Percentiles rank a stretch among this genome's conserved stretches.
These are phyloP conservation scores for Iselma pallidipennis DNA, from an alignment of 2,888 invertebrate species.

Conservation along the genomic window DNA sequence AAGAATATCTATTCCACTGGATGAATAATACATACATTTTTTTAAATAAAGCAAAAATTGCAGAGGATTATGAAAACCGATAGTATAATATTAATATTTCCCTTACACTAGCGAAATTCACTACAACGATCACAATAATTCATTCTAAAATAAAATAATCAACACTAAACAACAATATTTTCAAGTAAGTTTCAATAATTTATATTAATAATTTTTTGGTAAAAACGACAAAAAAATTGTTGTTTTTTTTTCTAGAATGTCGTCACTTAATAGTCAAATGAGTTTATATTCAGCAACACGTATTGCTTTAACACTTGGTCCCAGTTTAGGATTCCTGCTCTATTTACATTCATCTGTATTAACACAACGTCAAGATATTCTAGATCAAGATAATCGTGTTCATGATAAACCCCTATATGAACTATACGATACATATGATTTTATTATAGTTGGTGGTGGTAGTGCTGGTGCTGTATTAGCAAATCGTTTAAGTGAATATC, in stretches of 20 bases:
- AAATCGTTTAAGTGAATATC: slow-evolving; percentile 55
- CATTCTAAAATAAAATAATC: no score
- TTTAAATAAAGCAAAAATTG: no score
- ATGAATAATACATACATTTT: no score
- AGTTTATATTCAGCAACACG: slow-evolving; percentile 64
- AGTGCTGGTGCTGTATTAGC: slow-evolving; percentile 58
- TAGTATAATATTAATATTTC: no score
- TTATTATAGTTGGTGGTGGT: slow-evolving; percentile 56
- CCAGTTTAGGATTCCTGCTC: slow-evolving; percentile 67
- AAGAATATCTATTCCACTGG: no score
- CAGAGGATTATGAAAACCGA: no score
- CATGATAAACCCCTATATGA: slow-evolving; percentile 60
- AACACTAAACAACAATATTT: no score
- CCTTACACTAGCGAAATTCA: no score
- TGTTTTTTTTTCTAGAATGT: slow-evolving; percentile 22
- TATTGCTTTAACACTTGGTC: slow-evolving; percentile 67
- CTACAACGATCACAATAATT: no score
- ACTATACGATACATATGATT: slow-evolving; percentile 45
- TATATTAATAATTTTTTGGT: no score
- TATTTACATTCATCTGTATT: slow-evolving; percentile 67
- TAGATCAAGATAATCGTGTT: slow-evolving; percentile 64
- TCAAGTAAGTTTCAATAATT: no score
- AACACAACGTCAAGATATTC: slow-evolving; percentile 70
- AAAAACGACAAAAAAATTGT: not conserved
- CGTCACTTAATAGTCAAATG: slow-evolving; percentile 37